These are phyloP conservation scores for Acanthosepion lycidas DNA, from an alignment of 2,888 invertebrate species.

Conservation along the genomic window DNA sequence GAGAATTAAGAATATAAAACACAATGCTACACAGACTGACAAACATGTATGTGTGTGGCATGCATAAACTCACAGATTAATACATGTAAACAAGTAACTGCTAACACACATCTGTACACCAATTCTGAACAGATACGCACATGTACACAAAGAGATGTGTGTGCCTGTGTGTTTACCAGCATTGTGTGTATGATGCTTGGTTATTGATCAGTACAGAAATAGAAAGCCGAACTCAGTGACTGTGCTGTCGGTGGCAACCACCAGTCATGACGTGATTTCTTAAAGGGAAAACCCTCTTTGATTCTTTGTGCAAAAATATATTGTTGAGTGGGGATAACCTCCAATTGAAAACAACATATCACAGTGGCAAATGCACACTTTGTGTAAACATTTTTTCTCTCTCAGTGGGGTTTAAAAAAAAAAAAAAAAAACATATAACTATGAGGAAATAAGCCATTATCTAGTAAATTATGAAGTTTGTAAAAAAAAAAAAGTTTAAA, in stretches of 20 bases:
- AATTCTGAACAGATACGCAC: background rate
- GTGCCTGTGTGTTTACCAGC: background rate
- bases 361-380: background rate
- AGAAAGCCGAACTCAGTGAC: background rate
- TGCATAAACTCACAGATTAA: background rate
- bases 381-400: background rate
- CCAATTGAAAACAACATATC: background rate
- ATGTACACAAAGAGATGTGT: background rate
- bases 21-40: too few relatives aligned
- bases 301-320: background rate
- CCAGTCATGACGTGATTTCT: background rate
- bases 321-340: background rate
- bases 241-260: constrained; percentile 20
- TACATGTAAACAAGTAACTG: background rate
- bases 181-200: background rate
- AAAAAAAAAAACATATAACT: background rate
- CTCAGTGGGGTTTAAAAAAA: background rate
- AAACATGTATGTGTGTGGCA: background rate
- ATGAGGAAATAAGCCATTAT: background rate
- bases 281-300: background rate
- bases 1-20: background rate
- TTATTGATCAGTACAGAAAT: background rate
- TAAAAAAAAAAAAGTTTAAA: background rate
- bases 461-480: background rate
- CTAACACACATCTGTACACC: background rate